Evolutionary conservation across 2,113 vertebrate species (phyloP).

Genomic region (Paradisaea rubra): DNA sequence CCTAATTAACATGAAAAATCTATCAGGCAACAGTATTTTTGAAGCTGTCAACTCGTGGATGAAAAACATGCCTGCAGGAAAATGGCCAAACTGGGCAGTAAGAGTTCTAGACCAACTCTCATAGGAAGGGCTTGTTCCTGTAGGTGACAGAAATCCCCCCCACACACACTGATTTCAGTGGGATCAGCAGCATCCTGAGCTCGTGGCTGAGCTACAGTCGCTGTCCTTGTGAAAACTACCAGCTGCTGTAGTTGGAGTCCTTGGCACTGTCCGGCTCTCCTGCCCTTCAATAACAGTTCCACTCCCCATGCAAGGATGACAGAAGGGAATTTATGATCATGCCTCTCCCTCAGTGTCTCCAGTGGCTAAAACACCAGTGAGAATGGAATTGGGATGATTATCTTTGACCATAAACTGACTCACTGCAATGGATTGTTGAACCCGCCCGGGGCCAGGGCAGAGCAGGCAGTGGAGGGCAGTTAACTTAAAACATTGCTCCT

Average conservation of each 20-base stretch:
- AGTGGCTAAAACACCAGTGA: neutral
- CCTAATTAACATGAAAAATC: slow-evolving; percentile 73
- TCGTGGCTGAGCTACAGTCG: neutral
- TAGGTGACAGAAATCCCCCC: neutral
- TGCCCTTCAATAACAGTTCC: neutral
- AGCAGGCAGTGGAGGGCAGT: neutral
- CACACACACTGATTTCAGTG: neutral
- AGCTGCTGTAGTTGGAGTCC: neutral
- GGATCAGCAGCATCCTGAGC: neutral
- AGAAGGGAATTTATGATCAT: neutral
- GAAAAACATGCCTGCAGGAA: slow-evolving; percentile 86
- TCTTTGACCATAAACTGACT: neutral
- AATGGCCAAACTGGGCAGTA: slow-evolving; percentile 97
- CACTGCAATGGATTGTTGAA: neutral
- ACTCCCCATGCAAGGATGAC: neutral
- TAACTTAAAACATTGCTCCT: neutral
- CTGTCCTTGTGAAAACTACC: neutral
- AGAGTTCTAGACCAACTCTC: slow-evolving; percentile 5
- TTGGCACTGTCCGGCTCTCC: neutral
- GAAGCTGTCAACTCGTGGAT: slow-evolving; percentile 85
- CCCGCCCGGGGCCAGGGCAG: neutral
- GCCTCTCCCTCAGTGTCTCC: neutral
- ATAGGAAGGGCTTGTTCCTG: neutral
- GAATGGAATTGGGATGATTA: neutral
- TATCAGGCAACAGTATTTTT: slow-evolving; percentile 74